Conservation (phyloP, 1,140 invertebrate species). For the Lucilia sericata region DNA sequence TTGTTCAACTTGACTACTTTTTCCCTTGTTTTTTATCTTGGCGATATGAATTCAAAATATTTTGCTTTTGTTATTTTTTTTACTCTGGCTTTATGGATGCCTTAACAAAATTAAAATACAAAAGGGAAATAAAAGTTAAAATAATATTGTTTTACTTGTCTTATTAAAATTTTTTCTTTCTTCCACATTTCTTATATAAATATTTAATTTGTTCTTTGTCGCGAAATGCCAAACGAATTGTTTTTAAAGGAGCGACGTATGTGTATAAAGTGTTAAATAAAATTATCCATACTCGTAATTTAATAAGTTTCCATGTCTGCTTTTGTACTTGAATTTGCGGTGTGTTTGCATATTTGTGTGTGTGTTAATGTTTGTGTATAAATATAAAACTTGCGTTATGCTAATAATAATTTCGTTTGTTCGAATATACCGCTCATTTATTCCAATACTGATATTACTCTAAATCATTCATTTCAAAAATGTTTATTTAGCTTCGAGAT, state of each 20-base stretch:
- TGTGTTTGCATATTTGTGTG: neutral
- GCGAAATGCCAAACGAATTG: neutral
- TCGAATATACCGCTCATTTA: neutral
- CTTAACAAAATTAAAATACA: neutral
- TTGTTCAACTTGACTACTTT: neutral
- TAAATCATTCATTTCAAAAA: too few relatives aligned
- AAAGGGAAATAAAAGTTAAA: neutral
- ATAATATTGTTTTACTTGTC: neutral
- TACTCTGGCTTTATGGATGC: neutral
- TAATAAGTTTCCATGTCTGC: slow-evolving; percentile 15
- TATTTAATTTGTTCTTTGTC: neutral
- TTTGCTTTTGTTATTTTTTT: neutral
- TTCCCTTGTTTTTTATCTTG: too few relatives aligned
- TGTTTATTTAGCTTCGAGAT: too few relatives aligned
- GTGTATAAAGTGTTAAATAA: slow-evolving; percentile 28
- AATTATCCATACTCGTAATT: slow-evolving; percentile 27
- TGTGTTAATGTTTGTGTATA: neutral
- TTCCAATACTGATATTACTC: too few relatives aligned
- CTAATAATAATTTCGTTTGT: neutral
- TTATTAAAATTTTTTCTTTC: neutral
- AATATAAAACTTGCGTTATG: neutral
- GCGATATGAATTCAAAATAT: too few relatives aligned
- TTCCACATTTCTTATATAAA: neutral
- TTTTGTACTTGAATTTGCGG: neutral
- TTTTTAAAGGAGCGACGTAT: neutral